Evolutionary conservation across 2,888 invertebrate species (phyloP), one percentile per base, ranked within the genome.

Genomic region (Geotrupes spiniger): DNA sequence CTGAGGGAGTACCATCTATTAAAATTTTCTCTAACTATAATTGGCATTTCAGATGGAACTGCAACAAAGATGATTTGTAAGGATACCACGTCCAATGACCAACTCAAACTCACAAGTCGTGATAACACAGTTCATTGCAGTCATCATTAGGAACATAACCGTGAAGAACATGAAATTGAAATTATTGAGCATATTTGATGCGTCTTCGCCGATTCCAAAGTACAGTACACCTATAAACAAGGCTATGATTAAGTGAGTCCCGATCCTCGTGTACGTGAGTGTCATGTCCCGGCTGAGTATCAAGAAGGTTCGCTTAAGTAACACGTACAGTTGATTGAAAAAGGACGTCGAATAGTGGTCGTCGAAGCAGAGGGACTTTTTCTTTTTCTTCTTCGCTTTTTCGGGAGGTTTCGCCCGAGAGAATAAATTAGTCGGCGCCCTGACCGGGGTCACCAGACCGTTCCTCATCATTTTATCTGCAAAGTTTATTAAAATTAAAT

Each of bases 61-160:
- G 69, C 52, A 73, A 71, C 14, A 4, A 37, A 38, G n/a, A n/a
- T n/a, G n/a, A n/a, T n/a, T 12, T 15, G 14, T 26, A 27, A 41
- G 11, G 14, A 11, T 41, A 12, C 28, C 9, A 9, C 31, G 17
- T n/a, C n/a, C n/a, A n/a, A 31, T 25, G 25, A 43, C 12, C 5
- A 10, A n/a, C n/a, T n/a, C 16, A 45, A 49, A 84, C 92, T 89
- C 79, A 96, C 96, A 95, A 56, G 87, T 89, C 17, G 95, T 83
- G 36, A 90, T 82, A 46, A 92, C 89, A 9, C 92, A 85, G 74
- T 91, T 94, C 71, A 95, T 91, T 0, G 96, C 89, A 4, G 92
- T 93, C 70, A 92, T 92, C 89, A 95, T 93, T 42, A 95, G 79
- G 72, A 96, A 97, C 83, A 97, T 87, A 42, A 93, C 82, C 52